Base-by-base conservation (phyloP, 2,888 invertebrate genomes). In the Sphaeridia pumilis region DNA sequence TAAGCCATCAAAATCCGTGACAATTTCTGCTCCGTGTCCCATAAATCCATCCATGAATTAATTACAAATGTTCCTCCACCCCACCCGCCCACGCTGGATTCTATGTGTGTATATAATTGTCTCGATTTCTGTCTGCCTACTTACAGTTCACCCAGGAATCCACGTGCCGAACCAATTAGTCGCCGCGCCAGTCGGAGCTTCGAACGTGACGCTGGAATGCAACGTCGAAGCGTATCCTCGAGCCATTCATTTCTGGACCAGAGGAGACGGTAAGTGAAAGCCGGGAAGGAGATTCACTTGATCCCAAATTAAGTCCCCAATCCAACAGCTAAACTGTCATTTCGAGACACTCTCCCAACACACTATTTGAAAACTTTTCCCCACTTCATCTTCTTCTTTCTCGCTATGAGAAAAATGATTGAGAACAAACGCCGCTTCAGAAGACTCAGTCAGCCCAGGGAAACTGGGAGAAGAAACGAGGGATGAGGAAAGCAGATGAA, bases 151-250 rank as follows among this genome's bases (percentile, higher is more conserved):
- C 70, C 90, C 90, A 17, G 84, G 86, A 67, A 88, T 90, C 69
- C 85, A 86, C 74, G 88, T 89, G 59, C 89, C 89, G 53, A 89
- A 88, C 75, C 89, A 90, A 76, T 77, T 90, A 70, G 87, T 90
- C 58, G 87, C 88, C 24, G 87, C 88, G 57, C 87, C 88, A 54
- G 74, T 87, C 66, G 83, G 83, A 60, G 87, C 87, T 60, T 87
- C 87, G 60, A 85, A 88, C 73, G 87, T 89, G 68, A 81, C 81
- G 27, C 76, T 90, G 62, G 88, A 88, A 73, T 90, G 90, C 75
- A 82, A 83, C 73, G 87, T 89, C 58, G 88, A 89, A 72, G 87
- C 89, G 45, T 89, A 83, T 60, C 89, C 89, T 45, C 50, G 58
- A 3, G 59, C 60, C 42, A 88, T 89, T 74, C 87, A 87, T 76